phyloP scores from a whole-genome alignment of 2,888 invertebrate species.

The Matsumyia berberina region DNA sequence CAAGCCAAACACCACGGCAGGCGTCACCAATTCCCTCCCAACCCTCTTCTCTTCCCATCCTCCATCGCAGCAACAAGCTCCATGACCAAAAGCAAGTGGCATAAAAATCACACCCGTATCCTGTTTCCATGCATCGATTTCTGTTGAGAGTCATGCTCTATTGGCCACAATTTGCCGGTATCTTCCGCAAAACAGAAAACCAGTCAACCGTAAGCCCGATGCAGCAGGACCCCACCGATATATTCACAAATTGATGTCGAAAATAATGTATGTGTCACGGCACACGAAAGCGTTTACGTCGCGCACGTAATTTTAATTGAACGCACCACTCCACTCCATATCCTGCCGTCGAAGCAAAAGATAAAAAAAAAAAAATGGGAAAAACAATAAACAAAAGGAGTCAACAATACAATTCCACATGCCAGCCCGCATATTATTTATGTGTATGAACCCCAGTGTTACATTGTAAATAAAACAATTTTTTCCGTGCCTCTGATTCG shows the following conservation, averaged over 20 bases:
- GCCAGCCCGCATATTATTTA: slow-evolving; percentile 31
- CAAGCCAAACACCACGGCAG: no score
- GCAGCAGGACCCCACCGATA: neutral
- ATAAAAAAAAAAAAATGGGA: slow-evolving; percentile 1
- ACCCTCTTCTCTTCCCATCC: no score
- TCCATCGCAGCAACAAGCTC: no score
- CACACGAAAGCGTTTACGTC: neutral
- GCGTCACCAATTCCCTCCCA: no score
- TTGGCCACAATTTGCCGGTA: slow-evolving; percentile 3
- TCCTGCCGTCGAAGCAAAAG: neutral
- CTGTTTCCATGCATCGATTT: neutral
- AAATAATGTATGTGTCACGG: slow-evolving; percentile 2
- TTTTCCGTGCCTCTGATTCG: slow-evolving; percentile 2
- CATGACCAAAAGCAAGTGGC: neutral
- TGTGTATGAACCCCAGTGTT: slow-evolving; percentile 24
- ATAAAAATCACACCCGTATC: neutral
- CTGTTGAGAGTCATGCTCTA: slow-evolving; percentile 19
- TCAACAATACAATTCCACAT: slow-evolving; percentile 38
- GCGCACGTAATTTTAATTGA: slow-evolving; percentile 19
- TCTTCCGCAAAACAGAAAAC: slow-evolving; percentile 28
- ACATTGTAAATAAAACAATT: slow-evolving; percentile 17
- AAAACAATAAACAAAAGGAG: slow-evolving; percentile 20
- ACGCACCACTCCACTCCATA: neutral
- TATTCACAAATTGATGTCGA: slow-evolving; percentile 17
- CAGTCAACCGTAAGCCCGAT: slow-evolving; percentile 2